A percentile compares a stretch with the other conserved stretches of the same genome.
Conservation (phyloP, 1,140 invertebrate genomes). For the Drosophila quadrilineata region DNA sequence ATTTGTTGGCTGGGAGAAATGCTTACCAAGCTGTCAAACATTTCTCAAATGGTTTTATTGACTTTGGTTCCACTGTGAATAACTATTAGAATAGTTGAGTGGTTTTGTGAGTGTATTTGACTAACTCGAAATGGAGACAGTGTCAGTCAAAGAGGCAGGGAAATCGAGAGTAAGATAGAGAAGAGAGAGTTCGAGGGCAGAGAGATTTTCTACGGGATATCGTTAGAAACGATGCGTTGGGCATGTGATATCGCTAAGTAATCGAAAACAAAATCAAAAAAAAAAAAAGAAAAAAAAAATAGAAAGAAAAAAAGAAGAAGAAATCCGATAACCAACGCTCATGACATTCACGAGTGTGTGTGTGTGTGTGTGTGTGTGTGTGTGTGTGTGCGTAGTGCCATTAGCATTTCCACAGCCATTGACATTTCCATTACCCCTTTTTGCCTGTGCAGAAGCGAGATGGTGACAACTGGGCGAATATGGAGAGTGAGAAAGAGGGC, state of each 20-base stretch:
- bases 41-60: constrained; percentile 25
- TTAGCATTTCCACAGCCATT: constrained; percentile 59
- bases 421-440: constrained; percentile 42
- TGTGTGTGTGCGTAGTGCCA: constrained; percentile 48
- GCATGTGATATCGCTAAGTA: constrained; percentile 40
- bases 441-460: not conserved
- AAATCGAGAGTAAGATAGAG: no score
- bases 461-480: not conserved
- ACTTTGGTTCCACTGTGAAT: constrained; percentile 20
- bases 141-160: no score
- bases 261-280: constrained; percentile 39
- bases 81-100: constrained; percentile 19
- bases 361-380: constrained; percentile 28
- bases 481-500: not conserved
- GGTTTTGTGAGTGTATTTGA: constrained; percentile 23
- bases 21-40: constrained; percentile 23
- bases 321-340: constrained; percentile 23
- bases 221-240: not conserved
- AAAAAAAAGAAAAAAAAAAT: no score
- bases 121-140: not conserved
- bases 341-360: constrained; percentile 20
- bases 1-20: constrained; percentile 8
- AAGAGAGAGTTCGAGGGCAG: not conserved
- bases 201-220: no score
- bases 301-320: no score